Conservation (phyloP, 2,113 vertebrate genomes). For the Triplophysa dalaica region DNA sequence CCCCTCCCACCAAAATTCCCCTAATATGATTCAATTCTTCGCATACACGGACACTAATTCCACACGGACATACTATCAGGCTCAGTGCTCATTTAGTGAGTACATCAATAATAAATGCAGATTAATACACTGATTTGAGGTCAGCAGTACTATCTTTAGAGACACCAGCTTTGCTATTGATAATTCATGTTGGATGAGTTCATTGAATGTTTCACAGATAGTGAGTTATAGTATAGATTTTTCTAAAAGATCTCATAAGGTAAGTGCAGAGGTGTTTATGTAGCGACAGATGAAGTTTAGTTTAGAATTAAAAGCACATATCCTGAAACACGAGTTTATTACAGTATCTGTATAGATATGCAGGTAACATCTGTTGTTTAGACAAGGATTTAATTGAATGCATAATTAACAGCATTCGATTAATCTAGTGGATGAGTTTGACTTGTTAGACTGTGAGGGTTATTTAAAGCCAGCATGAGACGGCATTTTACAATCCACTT, state of each 20-base stretch:
- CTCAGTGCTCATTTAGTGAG: neutral
- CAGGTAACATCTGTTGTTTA: neutral
- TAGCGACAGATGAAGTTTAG: neutral
- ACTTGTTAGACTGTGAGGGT: neutral
- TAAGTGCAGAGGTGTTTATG: conserved; percentile 46
- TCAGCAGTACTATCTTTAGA: neutral
- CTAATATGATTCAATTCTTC: neutral
- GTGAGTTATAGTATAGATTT: neutral
- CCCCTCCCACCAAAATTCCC: neutral
- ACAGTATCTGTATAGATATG: neutral
- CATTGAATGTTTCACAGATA: neutral
- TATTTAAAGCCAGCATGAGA: conserved; percentile 17
- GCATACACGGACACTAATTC: neutral
- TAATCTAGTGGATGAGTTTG: no score
- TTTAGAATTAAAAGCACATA: neutral
- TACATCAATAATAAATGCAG: neutral
- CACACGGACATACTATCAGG: neutral
- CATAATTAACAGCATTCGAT: no score
- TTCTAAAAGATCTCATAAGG: conserved; percentile 37
- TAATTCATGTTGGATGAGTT: neutral
- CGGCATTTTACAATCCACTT: neutral
- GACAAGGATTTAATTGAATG: neutral
- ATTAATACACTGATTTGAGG: conserved; percentile 10
- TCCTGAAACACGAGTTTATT: neutral
- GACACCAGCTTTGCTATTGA: neutral